Conservation (phyloP, 1,140 invertebrate genomes). For the Drosophila bipectinata region DNA sequence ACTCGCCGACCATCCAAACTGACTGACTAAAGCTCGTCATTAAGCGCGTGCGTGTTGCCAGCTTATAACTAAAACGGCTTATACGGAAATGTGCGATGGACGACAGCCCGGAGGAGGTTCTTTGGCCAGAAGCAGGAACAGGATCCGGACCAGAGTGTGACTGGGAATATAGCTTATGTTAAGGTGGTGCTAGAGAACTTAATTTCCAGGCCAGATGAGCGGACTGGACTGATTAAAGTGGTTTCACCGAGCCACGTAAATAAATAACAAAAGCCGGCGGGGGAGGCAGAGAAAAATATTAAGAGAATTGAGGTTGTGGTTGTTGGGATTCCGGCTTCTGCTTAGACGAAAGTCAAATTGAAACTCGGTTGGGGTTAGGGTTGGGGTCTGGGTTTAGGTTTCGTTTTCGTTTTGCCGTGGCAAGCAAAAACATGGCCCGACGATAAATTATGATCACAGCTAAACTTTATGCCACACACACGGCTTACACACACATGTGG, state of each 20-base stretch:
- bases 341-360: constrained; percentile 65
- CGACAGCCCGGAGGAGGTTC: background rate
- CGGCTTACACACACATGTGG: constrained; percentile 54
- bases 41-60: constrained; percentile 66
- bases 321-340: constrained; percentile 8
- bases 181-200: constrained; percentile 43
- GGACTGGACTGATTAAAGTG: constrained; percentile 68
- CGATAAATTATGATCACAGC: constrained; percentile 78
- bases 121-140: background rate
- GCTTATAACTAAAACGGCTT: constrained; percentile 69
- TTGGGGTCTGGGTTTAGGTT: constrained; percentile 1
- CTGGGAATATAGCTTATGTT: constrained; percentile 9
- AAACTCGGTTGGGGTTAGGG: constrained; percentile 40
- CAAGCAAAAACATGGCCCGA: constrained; percentile 37
- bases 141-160: background rate
- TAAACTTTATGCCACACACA: constrained; percentile 59
- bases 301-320: constrained; percentile 48
- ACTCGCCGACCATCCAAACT: constrained; percentile 29
- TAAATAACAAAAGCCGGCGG: constrained; percentile 62
- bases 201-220: constrained; percentile 62
- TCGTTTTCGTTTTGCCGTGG: constrained; percentile 1
- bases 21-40: constrained; percentile 46
- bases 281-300: constrained; percentile 33
- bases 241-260: constrained; percentile 68
- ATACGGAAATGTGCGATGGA: constrained; percentile 29